These are phyloP conservation scores for Cetoscarus ocellatus DNA, from an alignment of 2,797 vertebrate species.

Conservation along the genomic window DNA sequence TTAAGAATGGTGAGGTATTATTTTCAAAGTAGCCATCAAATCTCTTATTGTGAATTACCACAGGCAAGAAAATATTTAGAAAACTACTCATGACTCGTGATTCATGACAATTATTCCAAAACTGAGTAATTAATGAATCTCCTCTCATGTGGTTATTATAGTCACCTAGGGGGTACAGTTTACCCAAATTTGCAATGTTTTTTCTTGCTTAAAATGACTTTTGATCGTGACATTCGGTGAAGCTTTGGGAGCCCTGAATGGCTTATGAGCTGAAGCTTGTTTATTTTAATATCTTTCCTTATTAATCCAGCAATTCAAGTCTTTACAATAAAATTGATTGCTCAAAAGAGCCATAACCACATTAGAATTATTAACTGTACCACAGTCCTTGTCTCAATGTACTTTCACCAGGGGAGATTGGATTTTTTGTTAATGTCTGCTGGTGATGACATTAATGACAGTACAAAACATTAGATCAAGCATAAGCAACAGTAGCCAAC, in stretches of 20 bases:
- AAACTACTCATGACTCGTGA: no score
- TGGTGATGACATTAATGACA: no score
- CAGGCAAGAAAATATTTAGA: not conserved
- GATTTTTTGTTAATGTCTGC: no score
- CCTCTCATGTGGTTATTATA: not conserved
- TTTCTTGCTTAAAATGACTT: constrained; percentile 1
- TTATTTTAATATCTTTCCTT: not conserved
- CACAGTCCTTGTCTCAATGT: no score
- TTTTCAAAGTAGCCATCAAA: not conserved
- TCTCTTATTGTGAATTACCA: not conserved
- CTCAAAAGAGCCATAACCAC: no score
- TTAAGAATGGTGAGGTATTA: no score
- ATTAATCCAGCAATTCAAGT: not conserved
- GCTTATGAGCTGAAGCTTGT: not conserved
- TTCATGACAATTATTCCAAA: no score
- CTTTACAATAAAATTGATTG: not conserved
- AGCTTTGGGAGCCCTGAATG: not conserved
- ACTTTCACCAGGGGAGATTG: no score
- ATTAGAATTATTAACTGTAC: no score
- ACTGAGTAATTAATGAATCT: not conserved
- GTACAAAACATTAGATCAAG: no score
- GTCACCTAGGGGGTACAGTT: not conserved
- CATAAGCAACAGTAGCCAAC: no score
- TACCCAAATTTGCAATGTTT: not conserved
- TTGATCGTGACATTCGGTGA: no score